Base-by-base conservation (phyloP, 2,888 invertebrate genomes). In the Alviniconcha strummeri region DNA sequence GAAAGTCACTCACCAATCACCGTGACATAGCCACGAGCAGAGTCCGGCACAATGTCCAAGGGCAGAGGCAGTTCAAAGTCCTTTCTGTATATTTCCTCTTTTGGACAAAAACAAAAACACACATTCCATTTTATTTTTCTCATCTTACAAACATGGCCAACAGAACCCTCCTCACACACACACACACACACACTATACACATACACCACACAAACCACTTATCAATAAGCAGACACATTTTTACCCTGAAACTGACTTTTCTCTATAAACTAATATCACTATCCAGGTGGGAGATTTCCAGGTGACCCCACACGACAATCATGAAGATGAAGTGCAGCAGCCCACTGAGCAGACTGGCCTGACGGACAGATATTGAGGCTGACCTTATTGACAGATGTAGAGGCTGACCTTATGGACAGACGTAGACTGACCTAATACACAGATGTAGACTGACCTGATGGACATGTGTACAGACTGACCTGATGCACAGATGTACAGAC, bases 331-430 rank as follows among this genome's bases (percentile, higher is more conserved):
- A 36, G 36, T 36, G 36, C 36, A 36, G 36, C 36, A 36, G 36
- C 36, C 36, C 36, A 36, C 36, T 36, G 36, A 36, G 36, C 36
- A 36, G 36, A 36, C 36, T 36, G 36, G 36, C 36, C 36, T 36
- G 36, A 3, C 3, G 36, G 36, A 36, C 36, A 36, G 36, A 36
- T 36, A 3, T 3, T 1, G 36, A 36, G 36, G 36, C 36, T 36
- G 36, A 36, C 36, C 36, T 36, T 36, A 36, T 36, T 0, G 36
- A 36, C 36, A 36, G 36, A 36, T 36, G 36, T 3, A 36, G 36
- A 36, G n/a, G 81, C 85, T 85, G 94, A 95, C 96, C 95, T 91
- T 95, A 94, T 4, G 95, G 95, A 91, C 97, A 97, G 4, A 97
- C 94, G 84, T 96, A 95, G 4, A 95, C 36, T 36, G n/a, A n/a